Conservation (phyloP, 2,888 invertebrate genomes). For the Torymus tubicola region DNA sequence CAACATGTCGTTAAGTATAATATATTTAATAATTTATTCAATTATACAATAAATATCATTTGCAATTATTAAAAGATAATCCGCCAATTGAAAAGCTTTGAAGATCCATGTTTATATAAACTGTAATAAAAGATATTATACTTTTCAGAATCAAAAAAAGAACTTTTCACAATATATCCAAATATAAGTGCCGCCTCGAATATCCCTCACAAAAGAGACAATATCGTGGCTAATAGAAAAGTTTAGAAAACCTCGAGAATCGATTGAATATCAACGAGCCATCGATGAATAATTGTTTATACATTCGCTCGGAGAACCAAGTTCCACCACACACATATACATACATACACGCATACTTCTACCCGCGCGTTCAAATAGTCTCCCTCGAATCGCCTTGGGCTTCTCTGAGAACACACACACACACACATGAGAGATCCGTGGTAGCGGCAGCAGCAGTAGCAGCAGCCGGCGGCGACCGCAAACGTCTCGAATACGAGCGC, state of each 20-base stretch:
- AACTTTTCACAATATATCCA: background rate
- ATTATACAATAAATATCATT: too few species aligned
- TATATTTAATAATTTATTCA: too few species aligned
- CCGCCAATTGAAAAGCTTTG: background rate
- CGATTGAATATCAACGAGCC: slow-evolving; percentile 45
- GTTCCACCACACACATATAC: background rate
- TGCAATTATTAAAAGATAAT: slow-evolving; percentile 5
- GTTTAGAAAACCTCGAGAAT: slow-evolving; percentile 46
- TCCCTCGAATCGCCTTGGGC: slow-evolving; percentile 35
- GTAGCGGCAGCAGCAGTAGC: background rate
- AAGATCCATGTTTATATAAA: background rate
- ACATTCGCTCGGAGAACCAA: slow-evolving; percentile 26
- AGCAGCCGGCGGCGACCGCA: background rate
- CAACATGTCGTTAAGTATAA: too few species aligned
- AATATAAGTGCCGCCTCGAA: background rate
- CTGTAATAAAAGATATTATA: background rate
- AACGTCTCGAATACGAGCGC: slow-evolving; percentile 23
- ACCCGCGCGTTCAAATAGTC: background rate
- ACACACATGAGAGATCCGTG: too few species aligned
- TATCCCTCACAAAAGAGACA: slow-evolving; percentile 23
- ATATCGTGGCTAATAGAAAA: slow-evolving; percentile 34
- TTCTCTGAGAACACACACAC: background rate
- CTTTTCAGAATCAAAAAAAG: background rate
- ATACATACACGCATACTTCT: background rate
- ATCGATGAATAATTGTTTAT: slow-evolving; percentile 51